Conservation (phyloP, 2,113 vertebrate species). For the Paramisgurnus dabryanus region DNA sequence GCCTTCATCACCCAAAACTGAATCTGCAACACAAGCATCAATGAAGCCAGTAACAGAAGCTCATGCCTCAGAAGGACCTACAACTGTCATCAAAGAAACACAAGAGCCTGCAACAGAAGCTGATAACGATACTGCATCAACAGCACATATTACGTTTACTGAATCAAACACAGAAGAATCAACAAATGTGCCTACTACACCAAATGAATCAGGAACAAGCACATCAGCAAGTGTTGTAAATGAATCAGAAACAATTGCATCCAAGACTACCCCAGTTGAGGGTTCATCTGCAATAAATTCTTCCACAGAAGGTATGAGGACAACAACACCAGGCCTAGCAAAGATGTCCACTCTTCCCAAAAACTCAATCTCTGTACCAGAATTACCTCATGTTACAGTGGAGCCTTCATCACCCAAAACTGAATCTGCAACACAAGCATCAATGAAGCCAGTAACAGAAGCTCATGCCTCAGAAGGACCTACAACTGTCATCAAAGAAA, state of each 20-base stretch:
- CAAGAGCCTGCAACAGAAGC: not conserved
- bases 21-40: not conserved
- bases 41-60: not conserved
- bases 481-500: not conserved
- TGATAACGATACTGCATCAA: not conserved
- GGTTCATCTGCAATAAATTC: not conserved
- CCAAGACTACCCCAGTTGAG: not conserved
- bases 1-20: not conserved
- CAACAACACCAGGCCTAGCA: not conserved
- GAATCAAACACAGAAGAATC: not conserved
- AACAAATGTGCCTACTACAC: not conserved
- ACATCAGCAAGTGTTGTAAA: not conserved
- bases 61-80: not conserved
- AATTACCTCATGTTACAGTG: not conserved
- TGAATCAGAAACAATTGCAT: not conserved
- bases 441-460: not conserved
- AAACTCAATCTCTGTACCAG: not conserved
- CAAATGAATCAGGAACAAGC: not conserved
- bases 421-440: not conserved
- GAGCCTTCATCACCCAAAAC: not conserved
- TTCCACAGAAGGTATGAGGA: not conserved
- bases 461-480: not conserved
- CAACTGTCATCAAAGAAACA: not conserved
- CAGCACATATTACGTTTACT: not conserved
- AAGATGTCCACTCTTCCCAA: not conserved